Base-by-base conservation (phyloP, 1,140 invertebrate species). In the Ceratitis capitata region DNA sequence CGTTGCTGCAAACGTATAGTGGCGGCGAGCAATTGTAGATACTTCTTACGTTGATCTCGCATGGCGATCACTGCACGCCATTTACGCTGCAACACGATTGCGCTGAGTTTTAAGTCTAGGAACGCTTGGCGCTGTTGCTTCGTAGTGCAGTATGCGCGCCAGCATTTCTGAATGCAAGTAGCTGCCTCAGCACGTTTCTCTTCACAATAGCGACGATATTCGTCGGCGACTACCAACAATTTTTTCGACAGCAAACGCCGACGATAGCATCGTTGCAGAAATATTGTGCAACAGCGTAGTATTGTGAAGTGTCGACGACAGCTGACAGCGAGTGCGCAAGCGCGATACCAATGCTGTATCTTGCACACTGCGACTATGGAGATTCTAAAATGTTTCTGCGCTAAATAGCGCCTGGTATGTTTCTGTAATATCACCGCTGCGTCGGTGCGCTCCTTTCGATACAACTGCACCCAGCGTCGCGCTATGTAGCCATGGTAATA, bases 341-440 rank as follows among this genome's bases (percentile, higher is more conserved):
- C 87, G 56, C 92, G 89, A 90, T 92, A 93, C 86, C 90, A 90
- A 9, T 39, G 86, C 86, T 94, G 93, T 64, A 94, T 92, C 16
- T 51, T 58, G 1, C 92, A 49, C 16, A 90, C 87, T 12, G 87
- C 87, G 3, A 86, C 87, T 51, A 88, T 91, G 2, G 87, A 78
- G 47, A 88, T 88, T 3, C 86, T 87, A 9, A 93, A 90, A 19
- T 89, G 90, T 87, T 88, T 93, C 45, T 92, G 92, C 10, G 90
- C 91, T n/a, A 92, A 61, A 88, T 91, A 93, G 86, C 93, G 93
- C 53, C 93, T 92, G 83, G 92, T 94, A 86, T 92, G 92, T 86
- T 92, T 93, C 85, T 95, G 95, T 56, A 95, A 88, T 1, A 91
- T 88, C 5, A 94, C 88, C 2, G 92, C 92, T 0, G 94, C 92